Conservation (phyloP, 2,888 invertebrate species). For the Spisula subtruncata region DNA sequence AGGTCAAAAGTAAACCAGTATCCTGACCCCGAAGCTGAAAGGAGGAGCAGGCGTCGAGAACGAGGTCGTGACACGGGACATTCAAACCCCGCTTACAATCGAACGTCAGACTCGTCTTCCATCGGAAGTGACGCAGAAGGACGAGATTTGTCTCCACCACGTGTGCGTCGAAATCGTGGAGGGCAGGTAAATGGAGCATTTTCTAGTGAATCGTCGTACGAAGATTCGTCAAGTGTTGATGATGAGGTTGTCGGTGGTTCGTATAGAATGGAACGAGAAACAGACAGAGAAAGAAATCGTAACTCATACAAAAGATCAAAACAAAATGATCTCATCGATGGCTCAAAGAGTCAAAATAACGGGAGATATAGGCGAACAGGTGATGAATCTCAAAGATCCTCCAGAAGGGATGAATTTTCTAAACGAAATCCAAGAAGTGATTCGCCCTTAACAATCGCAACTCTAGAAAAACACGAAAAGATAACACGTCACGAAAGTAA, state of each 20-base stretch:
- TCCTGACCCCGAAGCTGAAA: conserved; percentile 63
- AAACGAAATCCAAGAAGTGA: conserved; percentile 71
- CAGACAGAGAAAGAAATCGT: conserved; percentile 44
- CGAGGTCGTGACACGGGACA: conserved; percentile 58
- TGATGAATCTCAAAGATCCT: conserved; percentile 52
- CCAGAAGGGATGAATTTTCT: conserved; percentile 63
- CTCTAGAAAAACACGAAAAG: conserved; percentile 67
- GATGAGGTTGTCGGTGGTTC: conserved; percentile 59
- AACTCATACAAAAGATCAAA: conserved; percentile 60
- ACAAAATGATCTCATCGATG: conserved; percentile 45
- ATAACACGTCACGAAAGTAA: conserved; percentile 60
- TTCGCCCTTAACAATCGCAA: conserved; percentile 69
- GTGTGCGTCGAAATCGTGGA: conserved; percentile 67
- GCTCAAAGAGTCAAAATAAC: conserved; percentile 23
- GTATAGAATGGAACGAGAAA: conserved; percentile 62
- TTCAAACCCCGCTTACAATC: conserved; percentile 62
- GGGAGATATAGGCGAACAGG: conserved; percentile 46
- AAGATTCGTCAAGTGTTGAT: conserved; percentile 69
- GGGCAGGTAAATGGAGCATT: conserved; percentile 65
- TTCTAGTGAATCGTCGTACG: conserved; percentile 67
- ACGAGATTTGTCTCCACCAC: conserved; percentile 68
- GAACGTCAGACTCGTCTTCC: conserved; percentile 66
- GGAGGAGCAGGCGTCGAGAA: conserved; percentile 46
- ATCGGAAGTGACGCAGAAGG: conserved; percentile 64
- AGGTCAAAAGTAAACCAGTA: conserved; percentile 66